These are phyloP conservation scores for Holacanthus passer DNA, from an alignment of 2,113 vertebrate species.

Conservation along the genomic window DNA sequence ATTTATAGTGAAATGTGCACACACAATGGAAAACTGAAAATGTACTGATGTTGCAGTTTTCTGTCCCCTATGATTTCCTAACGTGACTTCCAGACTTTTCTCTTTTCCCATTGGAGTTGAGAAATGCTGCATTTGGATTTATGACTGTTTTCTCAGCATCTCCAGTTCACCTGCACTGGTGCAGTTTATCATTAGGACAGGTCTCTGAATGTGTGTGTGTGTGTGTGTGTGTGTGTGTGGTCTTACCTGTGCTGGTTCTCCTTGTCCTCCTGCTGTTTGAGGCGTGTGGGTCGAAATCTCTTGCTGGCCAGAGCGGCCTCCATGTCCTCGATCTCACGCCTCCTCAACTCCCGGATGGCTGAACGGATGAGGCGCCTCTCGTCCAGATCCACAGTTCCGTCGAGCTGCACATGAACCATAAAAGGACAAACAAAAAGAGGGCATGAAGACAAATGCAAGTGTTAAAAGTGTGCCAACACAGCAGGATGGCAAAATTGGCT, in stretches of 20 bases:
- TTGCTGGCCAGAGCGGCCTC: conserved; percentile 94
- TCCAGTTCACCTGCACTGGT: conserved; percentile 40
- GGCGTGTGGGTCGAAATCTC: conserved; percentile 89
- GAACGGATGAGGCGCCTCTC: conserved; percentile 94
- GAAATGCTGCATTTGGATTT: conserved; percentile 44
- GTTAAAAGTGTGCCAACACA: background rate
- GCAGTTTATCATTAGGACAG: conserved; percentile 35
- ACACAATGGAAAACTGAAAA: conserved; percentile 39
- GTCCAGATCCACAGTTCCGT: conserved; percentile 91
- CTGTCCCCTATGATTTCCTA: conserved; percentile 35
- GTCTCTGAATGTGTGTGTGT: background rate
- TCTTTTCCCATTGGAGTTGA: conserved; percentile 21
- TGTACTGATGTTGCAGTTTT: conserved; percentile 39
- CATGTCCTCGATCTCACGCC: conserved; percentile 91
- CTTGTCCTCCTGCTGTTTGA: conserved; percentile 90
- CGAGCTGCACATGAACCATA: conserved; percentile 82
- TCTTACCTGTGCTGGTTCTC: conserved; percentile 94
- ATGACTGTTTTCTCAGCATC: conserved; percentile 49
- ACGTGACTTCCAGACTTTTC: conserved; percentile 49
- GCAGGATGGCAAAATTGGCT: conserved; percentile 17
- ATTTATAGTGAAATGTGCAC: conserved; percentile 30
- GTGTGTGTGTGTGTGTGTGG: conserved; percentile 5
- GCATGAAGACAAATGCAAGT: background rate
- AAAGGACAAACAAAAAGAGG: conserved; percentile 24
- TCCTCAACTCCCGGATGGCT: conserved; percentile 92